A percentile compares a stretch with the other conserved stretches of the same genome.
Evolutionary conservation across 2,113 vertebrate species (phyloP).

Genomic region (Sylvilagus bachmani): DNA sequence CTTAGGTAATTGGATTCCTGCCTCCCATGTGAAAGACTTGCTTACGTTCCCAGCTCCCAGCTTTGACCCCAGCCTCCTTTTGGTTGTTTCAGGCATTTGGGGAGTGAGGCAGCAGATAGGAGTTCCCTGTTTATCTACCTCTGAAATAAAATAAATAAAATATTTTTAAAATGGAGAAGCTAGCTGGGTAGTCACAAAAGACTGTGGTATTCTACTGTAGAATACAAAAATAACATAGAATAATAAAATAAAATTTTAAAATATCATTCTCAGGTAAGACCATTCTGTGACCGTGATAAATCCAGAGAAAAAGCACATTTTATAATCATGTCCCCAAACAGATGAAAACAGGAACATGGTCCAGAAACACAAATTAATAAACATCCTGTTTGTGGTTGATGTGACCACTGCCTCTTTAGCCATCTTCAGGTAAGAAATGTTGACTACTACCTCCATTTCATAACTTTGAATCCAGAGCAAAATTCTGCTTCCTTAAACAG

Average conservation of each 20-base stretch:
- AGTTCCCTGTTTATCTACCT: too few species aligned
- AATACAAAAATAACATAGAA: not conserved
- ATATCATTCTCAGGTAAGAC: not conserved
- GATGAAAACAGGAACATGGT: constrained; percentile 1
- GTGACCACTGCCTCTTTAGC: not conserved
- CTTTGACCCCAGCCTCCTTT: too few species aligned
- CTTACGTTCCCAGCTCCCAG: too few species aligned
- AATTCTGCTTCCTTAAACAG: not conserved
- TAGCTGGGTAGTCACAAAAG: not conserved
- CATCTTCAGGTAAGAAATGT: not conserved
- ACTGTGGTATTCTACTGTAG: not conserved
- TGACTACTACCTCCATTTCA: not conserved
- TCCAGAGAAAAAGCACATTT: constrained; percentile 24
- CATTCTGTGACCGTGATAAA: not conserved
- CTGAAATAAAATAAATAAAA: too few species aligned
- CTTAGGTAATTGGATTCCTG: too few species aligned
- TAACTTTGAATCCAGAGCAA: not conserved
- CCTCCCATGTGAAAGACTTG: too few species aligned
- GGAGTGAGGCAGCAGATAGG: too few species aligned
- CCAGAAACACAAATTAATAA: not conserved
- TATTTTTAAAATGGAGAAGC: not conserved
- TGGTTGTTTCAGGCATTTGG: too few species aligned
- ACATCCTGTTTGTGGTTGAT: not conserved
- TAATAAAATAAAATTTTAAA: not conserved
- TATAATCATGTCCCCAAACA: not conserved